Evolutionary conservation across 2,797 vertebrate species (phyloP), one percentile per base, ranked within the genome.

Genomic region (Enteromius trimaculatus): DNA sequence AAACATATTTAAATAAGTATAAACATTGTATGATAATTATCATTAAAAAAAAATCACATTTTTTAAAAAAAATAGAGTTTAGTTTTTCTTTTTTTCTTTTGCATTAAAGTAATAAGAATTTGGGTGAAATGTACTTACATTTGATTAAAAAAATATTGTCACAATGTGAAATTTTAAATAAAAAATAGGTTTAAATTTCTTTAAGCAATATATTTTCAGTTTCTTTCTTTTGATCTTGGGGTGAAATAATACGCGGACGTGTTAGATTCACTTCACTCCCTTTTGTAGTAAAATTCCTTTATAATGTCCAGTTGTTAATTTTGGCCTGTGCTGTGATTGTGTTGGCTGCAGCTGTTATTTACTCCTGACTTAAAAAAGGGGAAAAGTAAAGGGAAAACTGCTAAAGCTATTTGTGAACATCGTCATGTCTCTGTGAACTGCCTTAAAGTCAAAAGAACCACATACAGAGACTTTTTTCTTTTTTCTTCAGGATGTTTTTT

Each of bases 321-420:
- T 29, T 53, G 44, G 44, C 71, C 60, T 75, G 77, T 51, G 8
- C 4, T 68, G 29, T 65, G 70, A 37, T 64, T 44, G 53, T 23
- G 10, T 44, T 49, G 55, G 69, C 58, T 51, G n/a, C 10, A n/a
- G 1, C 58, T 37, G 71, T 80, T 55, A 19, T 69, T 79, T 68
- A 81, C 8, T 47, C 55, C 19, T 37, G 55, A 65, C 29, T 6
- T 42, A 23, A 21, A 39, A 47, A 37, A 29, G 44, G 10, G 21
- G 6, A 10, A 69, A 68, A 37, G 34, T 49, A 75, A 81, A 72
- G 58, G 58, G 60, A 53, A 60, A 79, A 72, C 60, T 9, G 49
- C 23, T 60, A 14, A 80, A 72, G 39, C 34, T 21, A 16, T 34
- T 44, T 60, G 23, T 31, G 51, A 14, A 58, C 23, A 2, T 70